Evolutionary conservation across 2,113 vertebrate species (phyloP).

Genomic region (Natator depressus): DNA sequence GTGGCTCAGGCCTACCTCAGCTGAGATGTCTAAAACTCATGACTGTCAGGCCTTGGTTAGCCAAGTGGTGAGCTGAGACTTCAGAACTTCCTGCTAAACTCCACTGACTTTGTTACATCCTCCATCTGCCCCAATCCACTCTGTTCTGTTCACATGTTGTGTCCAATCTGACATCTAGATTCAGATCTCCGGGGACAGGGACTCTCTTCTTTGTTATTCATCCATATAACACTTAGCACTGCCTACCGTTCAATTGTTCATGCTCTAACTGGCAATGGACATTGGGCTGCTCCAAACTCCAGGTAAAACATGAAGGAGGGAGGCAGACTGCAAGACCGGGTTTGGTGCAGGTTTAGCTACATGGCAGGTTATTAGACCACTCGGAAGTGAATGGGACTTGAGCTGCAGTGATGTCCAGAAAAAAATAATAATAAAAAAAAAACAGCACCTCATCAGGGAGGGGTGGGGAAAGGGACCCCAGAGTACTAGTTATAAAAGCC

Average conservation of each 20-base stretch:
- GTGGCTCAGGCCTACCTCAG: background rate
- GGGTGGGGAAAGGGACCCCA: background rate
- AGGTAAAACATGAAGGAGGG: background rate
- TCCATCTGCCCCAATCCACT: background rate
- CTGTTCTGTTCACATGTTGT: background rate
- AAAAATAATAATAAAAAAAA: fast-evolving
- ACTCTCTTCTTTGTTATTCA: background rate
- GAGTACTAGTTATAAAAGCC: background rate
- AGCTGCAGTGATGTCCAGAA: background rate
- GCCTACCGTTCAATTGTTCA: background rate
- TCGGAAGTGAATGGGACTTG: background rate
- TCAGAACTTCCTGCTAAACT: background rate
- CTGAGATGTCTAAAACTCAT: background rate
- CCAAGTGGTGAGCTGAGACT: background rate
- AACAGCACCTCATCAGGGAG: background rate
- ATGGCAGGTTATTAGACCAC: background rate
- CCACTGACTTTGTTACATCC: background rate
- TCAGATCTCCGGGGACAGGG: background rate
- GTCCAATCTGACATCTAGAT: background rate
- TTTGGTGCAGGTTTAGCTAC: background rate
- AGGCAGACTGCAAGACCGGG: too few relatives aligned
- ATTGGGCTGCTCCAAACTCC: background rate
- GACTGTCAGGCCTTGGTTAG: background rate
- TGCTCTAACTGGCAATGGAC: background rate
- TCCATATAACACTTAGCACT: background rate